These are phyloP conservation scores for Alviniconcha marisindica DNA, from an alignment of 1,140 invertebrate species.

Conservation along the genomic window DNA sequence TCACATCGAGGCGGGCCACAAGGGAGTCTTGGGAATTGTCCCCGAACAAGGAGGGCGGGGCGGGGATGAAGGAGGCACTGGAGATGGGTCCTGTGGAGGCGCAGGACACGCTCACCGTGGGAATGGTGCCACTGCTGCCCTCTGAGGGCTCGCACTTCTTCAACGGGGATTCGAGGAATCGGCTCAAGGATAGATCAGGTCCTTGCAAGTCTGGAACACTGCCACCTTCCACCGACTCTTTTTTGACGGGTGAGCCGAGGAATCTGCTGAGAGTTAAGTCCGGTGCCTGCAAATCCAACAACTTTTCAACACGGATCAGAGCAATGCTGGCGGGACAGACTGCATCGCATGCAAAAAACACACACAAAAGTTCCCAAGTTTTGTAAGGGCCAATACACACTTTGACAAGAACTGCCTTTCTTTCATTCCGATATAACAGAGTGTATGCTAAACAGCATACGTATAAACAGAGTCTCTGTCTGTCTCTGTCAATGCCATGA, in stretches of 20 bases:
- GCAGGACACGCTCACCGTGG: slow-evolving; percentile 8
- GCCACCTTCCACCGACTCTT: slow-evolving; percentile 9
- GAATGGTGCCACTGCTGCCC: not conserved
- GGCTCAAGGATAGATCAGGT: not conserved
- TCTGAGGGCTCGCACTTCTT: not conserved
- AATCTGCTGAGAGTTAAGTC: too few species aligned
- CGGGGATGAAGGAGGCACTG: slow-evolving; percentile 25
- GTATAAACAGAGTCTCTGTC: too few species aligned
- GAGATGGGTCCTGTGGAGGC: not conserved
- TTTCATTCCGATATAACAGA: too few species aligned
- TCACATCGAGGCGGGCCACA: slow-evolving; percentile 50
- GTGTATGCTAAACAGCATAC: too few species aligned
- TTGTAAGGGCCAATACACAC: too few species aligned
- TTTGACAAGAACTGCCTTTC: too few species aligned
- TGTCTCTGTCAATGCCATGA: too few species aligned
- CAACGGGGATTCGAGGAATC: not conserved
- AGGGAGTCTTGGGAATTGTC: slow-evolving; percentile 50
- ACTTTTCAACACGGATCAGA: too few species aligned
- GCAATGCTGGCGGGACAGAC: too few species aligned
- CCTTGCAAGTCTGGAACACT: not conserved
- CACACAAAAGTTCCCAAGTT: too few species aligned
- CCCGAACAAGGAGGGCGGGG: slow-evolving; percentile 40
- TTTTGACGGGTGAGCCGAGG: slow-evolving; percentile 10
- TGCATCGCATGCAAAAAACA: too few species aligned
- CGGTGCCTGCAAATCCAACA: slow-evolving; percentile 36